Evolutionary conservation across 2,797 vertebrate genomes (phyloP).

Genomic region (Betta splendens): DNA sequence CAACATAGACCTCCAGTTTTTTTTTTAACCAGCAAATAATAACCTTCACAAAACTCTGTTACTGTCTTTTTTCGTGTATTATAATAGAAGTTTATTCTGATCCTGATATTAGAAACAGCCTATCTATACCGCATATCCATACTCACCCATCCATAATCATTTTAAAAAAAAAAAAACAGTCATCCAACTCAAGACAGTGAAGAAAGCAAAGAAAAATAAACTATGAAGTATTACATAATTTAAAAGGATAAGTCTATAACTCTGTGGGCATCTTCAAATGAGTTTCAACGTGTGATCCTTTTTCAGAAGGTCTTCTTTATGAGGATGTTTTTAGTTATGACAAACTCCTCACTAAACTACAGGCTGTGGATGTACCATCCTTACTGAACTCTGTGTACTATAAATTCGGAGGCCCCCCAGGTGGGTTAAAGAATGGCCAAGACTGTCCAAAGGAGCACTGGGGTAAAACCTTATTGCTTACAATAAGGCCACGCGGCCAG

Average conservation of each 20-base stretch:
- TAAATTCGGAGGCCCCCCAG: slow-evolving; percentile 63
- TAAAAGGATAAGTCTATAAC: slow-evolving; percentile 71
- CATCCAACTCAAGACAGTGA: slow-evolving; percentile 62
- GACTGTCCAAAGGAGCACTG: slow-evolving; percentile 69
- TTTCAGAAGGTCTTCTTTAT: slow-evolving; percentile 61
- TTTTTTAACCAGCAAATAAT: slow-evolving; percentile 67
- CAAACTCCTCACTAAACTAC: slow-evolving; percentile 64
- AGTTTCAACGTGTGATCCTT: slow-evolving; percentile 68
- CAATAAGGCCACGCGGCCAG: slow-evolving; percentile 62
- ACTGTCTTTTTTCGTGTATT: slow-evolving; percentile 54
- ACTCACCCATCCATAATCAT: slow-evolving; percentile 66
- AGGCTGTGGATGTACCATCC: slow-evolving; percentile 57
- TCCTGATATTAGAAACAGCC: slow-evolving; percentile 68
- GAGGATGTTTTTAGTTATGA: slow-evolving; percentile 56
- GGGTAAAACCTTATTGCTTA: slow-evolving; percentile 73
- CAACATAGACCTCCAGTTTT: slow-evolving; percentile 48
- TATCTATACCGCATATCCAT: slow-evolving; percentile 58
- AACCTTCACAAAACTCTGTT: slow-evolving; percentile 57
- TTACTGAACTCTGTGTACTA: slow-evolving; percentile 70
- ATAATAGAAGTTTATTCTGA: slow-evolving; percentile 73
- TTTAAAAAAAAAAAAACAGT: slow-evolving; percentile 58
- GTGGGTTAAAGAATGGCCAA: slow-evolving; percentile 58
- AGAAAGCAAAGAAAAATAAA: slow-evolving; percentile 61
- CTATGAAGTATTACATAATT: slow-evolving; percentile 70
- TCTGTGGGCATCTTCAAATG: slow-evolving; percentile 73